Evolutionary conservation across 2,888 invertebrate species (phyloP).

Genomic region (Ophion ventricosus): DNA sequence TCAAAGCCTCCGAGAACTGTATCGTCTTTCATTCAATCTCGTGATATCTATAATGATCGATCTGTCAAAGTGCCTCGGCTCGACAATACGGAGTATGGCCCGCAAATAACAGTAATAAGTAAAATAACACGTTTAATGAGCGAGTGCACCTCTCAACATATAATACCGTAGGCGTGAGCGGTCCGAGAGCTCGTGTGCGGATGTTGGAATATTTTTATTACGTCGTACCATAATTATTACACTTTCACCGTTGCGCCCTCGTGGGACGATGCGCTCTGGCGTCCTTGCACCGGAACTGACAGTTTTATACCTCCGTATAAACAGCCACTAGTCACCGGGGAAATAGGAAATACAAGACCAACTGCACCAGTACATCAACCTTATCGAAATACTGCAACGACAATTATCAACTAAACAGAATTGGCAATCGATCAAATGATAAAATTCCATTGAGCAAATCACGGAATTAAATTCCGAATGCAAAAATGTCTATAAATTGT

Average conservation of each 20-base stretch:
- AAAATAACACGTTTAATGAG: conserved; percentile 57
- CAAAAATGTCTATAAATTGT: too few relatives aligned
- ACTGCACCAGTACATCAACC: not conserved
- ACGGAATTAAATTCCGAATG: too few relatives aligned
- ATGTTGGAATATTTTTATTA: conserved; percentile 79
- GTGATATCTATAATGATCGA: conserved; percentile 35
- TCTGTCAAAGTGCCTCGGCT: not conserved
- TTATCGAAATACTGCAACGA: not conserved
- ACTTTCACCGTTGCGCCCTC: conserved; percentile 76
- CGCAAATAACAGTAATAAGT: conserved; percentile 25
- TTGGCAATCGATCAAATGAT: not conserved
- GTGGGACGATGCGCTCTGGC: conserved; percentile 72
- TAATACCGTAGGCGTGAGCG: conserved; percentile 31
- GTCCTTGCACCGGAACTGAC: conserved; percentile 69
- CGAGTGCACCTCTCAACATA: conserved; percentile 55
- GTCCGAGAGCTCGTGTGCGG: conserved; percentile 55
- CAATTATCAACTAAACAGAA: not conserved
- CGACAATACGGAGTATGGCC: not conserved
- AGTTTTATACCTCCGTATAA: conserved; percentile 41
- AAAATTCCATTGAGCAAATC: too few relatives aligned
- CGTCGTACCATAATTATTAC: conserved; percentile 74
- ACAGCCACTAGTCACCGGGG: not conserved
- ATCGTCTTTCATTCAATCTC: not conserved
- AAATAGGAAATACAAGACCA: conserved; percentile 17
- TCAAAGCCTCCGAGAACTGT: not conserved